Base-by-base conservation (phyloP, 2,888 invertebrate species). In the Callyntrura sp. region DNA sequence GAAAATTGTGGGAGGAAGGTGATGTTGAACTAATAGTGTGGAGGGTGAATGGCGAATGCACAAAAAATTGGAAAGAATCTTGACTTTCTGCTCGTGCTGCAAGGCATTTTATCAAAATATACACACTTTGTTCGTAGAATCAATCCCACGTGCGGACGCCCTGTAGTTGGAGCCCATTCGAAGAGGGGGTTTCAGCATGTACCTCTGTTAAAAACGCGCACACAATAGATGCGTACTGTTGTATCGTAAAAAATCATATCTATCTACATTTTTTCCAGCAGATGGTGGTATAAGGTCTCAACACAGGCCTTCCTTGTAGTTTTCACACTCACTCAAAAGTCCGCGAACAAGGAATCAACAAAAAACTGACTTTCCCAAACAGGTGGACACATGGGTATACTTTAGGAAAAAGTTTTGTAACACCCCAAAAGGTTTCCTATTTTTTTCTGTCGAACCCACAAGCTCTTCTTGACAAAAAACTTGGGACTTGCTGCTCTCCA, bases 381-480 rank as follows among this genome's bases (percentile, higher is more conserved):
- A 81, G 81, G 81, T 81, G 81, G 81, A 81, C 81, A 81, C 62
- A 8, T 1, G 81, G 45, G 62, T 62, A 62, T 62, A 62, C 79
- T 57, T 43, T 48, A 20, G 9, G 28, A 81, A 20, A 81, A 62
- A 48, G 17, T 81, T 81, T 45, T 57, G 35, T 45, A 81, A 20
- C 23, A 43, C 25, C 62, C 45, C 81, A 70, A n/a, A 68, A 28
- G 45, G 70, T 70, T 70, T 70, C 20, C 35, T 35, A 2, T 8
- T 70, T 70, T 17, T 70, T 70, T 70, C 43, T 20, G 9, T 68
- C 20, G 60, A 68, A 68, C n/a, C 20, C 45, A 45, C 4, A 70
- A 45, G 70, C 17, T n/a, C n/a, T n/a, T n/a, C 35, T 35, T n/a
- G 35, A n/a, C 3, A 17, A 35, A 20, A n/a, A 70, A 70, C 14